A percentile compares a stretch with the other conserved stretches of the same genome.
These are phyloP conservation scores for Chelonoidis abingdonii DNA, from an alignment of 2,113 vertebrate genomes.

Conservation along the genomic window DNA sequence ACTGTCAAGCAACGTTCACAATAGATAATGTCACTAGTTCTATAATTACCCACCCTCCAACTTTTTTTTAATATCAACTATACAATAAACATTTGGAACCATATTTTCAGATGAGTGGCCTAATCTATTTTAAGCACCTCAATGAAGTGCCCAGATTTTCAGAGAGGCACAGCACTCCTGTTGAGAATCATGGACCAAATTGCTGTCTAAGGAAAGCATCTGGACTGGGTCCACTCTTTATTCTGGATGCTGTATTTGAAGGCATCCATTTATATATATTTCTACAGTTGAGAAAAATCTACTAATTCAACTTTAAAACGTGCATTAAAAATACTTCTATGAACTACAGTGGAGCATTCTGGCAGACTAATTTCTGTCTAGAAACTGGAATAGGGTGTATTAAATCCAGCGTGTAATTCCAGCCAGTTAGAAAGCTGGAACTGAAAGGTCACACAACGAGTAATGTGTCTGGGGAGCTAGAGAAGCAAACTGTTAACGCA, in stretches of 20 bases:
- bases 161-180: not conserved
- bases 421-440: not conserved
- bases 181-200: not conserved
- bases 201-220: not conserved
- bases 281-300: not conserved
- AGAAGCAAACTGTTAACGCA: conserved; percentile 60
- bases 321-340: not conserved
- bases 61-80: not conserved
- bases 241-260: not conserved
- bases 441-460: conserved; percentile 59
- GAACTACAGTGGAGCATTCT: not conserved
- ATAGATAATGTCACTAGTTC: not conserved
- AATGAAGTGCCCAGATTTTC: not conserved
- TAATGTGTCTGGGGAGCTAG: conserved; percentile 29
- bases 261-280: not conserved
- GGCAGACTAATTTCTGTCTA: conserved; percentile 2
- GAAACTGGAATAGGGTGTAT: not conserved
- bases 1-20: not conserved
- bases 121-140: not conserved
- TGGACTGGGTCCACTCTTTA: not conserved
- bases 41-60: not conserved
- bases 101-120: not conserved
- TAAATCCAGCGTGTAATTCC: conserved; percentile 33
- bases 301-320: not conserved
- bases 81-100: not conserved